These are phyloP conservation scores for Chaetogeoica ovagalla DNA, from an alignment of 2,888 invertebrate species.

Conservation along the genomic window DNA sequence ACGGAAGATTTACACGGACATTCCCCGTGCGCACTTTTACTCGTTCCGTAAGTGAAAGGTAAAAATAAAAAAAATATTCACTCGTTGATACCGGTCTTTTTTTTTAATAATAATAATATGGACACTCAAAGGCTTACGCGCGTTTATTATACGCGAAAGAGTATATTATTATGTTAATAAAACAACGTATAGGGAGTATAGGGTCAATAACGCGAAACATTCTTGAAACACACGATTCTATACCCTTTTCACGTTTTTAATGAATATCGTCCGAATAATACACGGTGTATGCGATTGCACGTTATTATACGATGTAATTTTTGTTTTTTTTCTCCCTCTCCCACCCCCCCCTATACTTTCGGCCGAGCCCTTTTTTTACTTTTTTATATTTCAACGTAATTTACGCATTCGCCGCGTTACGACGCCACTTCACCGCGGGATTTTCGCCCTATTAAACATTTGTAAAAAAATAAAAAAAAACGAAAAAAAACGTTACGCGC, in stretches of 20 bases:
- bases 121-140: too few species aligned
- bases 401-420: constrained; percentile 38
- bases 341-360: constrained; percentile 33
- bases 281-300: neutral
- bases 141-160: constrained; percentile 20
- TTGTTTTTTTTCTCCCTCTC: too few species aligned
- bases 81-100: neutral
- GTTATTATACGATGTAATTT: too few species aligned
- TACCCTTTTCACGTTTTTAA: constrained; percentile 52
- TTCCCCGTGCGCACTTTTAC: constrained; percentile 2
- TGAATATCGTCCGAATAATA: constrained; percentile 42
- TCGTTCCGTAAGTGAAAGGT: neutral
- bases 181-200: constrained; percentile 36
- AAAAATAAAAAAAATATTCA: neutral
- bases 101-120: neutral
- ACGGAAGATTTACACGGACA: constrained; percentile 24
- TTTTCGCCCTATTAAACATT: constrained; percentile 42
- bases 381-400: constrained; percentile 31
- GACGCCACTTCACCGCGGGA: constrained; percentile 11
- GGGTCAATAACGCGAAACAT: constrained; percentile 50
- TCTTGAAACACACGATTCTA: constrained; percentile 4
- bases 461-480: neutral
- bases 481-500: neutral
- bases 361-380: constrained; percentile 24
- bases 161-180: constrained; percentile 39